Evolutionary conservation across 2,888 invertebrate genomes (phyloP), one percentile per base, ranked within the genome.

Genomic region (Erannis defoliaria): DNA sequence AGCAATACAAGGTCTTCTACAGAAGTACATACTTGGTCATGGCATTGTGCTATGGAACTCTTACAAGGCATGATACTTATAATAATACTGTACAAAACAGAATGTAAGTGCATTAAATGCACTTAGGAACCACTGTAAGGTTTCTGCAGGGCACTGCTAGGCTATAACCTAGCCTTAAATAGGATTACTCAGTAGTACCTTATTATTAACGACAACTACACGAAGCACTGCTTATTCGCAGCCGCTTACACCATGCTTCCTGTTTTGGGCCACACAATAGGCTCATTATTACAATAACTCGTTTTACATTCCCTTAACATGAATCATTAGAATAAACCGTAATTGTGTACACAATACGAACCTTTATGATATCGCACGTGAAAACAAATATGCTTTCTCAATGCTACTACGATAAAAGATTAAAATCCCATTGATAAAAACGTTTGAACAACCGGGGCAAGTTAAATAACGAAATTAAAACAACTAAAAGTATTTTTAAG

Each of bases 251-350:
- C 71, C 76, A 71, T 71, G 78, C 82, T 84, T 85, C 85, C 85
- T 84, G 80, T 84, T 84, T 82, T 75, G 76, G 81, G 69, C 71
- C 66, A 75, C 81, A 77, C 83, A 82, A 81, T 80, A 83, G 76
- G 72, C 74, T 74, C 76, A 82, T 72, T 80, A 82, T 68, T 80
- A 82, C 76, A 82, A 81, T 85, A 86, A 82, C 80, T 77, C 79
- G 77, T 81, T 63, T 42, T 59, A 86, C 90, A 91, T 93, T 90
- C 91, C 80, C 87, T 75, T 80, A 81, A 78, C 79, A 89, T 91
- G 92, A 92, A 85, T 92, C 91, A 92, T 84, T 84, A 77, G 63
- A 77, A 76, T 76, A 73, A 70, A 76, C 76, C 70, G 66, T 77
- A 77, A 79, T 80, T 76, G 77, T 63, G 77, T 78, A 79, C 77